Evolutionary conservation across 1,140 invertebrate species (phyloP), one percentile per base, ranked within the genome.

Genomic region (Goniozus legneri): DNA sequence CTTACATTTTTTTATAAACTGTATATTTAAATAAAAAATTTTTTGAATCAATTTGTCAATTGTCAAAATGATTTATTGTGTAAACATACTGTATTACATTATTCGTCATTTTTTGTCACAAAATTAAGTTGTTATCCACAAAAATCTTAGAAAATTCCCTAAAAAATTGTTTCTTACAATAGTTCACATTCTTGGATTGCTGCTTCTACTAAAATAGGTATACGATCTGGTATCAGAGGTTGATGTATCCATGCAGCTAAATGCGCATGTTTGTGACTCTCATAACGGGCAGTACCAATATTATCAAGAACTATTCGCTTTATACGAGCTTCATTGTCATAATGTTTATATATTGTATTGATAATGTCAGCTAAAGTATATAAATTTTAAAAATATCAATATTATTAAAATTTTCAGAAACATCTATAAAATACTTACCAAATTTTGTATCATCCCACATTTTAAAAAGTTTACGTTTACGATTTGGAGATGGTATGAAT

Each of bases 171-270:
- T n/a, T n/a, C n/a, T n/a, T n/a, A n/a, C n/a, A n/a, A n/a, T n/a
- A n/a, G n/a, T n/a, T n/a, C n/a, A n/a, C n/a, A n/a, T n/a, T n/a
- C n/a, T n/a, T n/a, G n/a, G n/a, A n/a, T n/a, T n/a, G n/a, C 57
- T 15, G 60, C 55, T 43, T 72, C 65, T 24, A 71, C 42, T 36
- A 38, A 43, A 27, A 38, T 46, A 8, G 24, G 52, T 32, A 66
- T 13, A 47, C 56, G 50, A 22, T 62, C 44, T 22, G 59, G 22
- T 41, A 72, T 30, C 21, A 55, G 51, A 18, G 63, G 54, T 44
- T 72, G 60, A 46, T 67, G 47, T 7, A 62, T 47, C 68, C 68
- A 72, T n/a, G 59, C 44, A 12, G 68, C 60, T 6, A 69, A 39
- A 41, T 67, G 54, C 15, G 69, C 50, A 52, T 69, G 64, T 57